These are phyloP conservation scores for Dendrocincla fuliginosa DNA, from an alignment of 2,797 vertebrate species.

Conservation along the genomic window DNA sequence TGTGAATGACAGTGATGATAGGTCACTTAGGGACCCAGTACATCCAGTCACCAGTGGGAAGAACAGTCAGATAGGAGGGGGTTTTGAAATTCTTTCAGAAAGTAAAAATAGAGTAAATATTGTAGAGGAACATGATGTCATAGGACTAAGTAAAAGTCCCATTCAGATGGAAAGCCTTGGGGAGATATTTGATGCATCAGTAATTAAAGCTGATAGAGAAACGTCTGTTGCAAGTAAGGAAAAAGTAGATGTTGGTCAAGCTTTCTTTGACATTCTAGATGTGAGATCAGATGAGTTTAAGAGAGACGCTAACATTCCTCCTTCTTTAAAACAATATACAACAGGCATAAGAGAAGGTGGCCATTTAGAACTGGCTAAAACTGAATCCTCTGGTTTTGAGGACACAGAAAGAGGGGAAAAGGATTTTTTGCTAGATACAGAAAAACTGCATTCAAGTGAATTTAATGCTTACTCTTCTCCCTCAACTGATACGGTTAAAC, in stretches of 20 bases:
- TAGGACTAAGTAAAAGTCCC: constrained; percentile 41
- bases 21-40: not conserved
- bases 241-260: not conserved
- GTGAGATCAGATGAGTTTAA: not conserved
- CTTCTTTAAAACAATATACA: constrained; percentile 44
- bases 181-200: constrained; percentile 71
- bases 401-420: not conserved
- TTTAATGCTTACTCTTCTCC: not conserved
- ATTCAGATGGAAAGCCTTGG: constrained; percentile 68
- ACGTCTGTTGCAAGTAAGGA: not conserved
- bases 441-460: not conserved
- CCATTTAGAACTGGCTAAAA: not conserved
- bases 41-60: not conserved
- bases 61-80: not conserved
- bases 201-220: constrained; percentile 25
- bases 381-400: not conserved
- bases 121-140: not conserved
- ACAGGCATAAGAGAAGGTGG: not conserved
- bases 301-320: not conserved
- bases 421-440: not conserved
- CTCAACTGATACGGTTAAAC: not conserved
- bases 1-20: not conserved
- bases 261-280: not conserved
- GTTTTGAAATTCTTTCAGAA: not conserved
- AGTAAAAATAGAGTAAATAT: not conserved